phyloP scores from a whole-genome alignment of 2,113 vertebrate genomes.

The Oryzias javanicus region DNA sequence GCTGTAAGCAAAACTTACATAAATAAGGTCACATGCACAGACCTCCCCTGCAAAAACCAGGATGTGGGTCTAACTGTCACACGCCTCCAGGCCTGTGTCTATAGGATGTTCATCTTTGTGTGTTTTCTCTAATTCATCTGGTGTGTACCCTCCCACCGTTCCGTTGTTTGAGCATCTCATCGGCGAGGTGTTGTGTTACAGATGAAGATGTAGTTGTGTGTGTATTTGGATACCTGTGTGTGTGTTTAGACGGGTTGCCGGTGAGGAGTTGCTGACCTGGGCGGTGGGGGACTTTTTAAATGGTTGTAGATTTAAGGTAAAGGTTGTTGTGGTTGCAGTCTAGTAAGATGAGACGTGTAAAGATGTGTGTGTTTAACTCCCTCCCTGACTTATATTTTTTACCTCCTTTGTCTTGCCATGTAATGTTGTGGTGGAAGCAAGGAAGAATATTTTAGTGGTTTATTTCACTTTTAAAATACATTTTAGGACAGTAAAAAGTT shows the following conservation, averaged over 20 bases:
- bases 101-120: conserved; percentile 78
- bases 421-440: no score
- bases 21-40: conserved; percentile 25
- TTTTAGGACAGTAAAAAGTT: no score
- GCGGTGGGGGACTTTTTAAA: background rate
- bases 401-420: no score
- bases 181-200: conserved; percentile 23
- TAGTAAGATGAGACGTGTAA: conserved; percentile 4
- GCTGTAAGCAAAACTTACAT: background rate
- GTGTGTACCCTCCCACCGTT: conserved; percentile 33
- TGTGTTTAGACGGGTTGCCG: background rate
- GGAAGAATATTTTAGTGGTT: no score
- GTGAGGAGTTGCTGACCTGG: background rate
- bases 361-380: background rate
- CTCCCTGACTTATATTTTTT: no score
- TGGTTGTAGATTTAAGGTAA: background rate
- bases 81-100: conserved; percentile 56
- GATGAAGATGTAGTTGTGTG: conserved; percentile 2
- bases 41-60: conserved; percentile 41
- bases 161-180: conserved; percentile 43
- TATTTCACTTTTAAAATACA: no score
- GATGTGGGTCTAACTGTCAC: conserved; percentile 67
- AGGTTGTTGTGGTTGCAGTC: background rate
- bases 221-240: background rate
- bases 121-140: conserved; percentile 48